Conservation (phyloP, 2,888 invertebrate species). For the Oxytorus armatus region DNA sequence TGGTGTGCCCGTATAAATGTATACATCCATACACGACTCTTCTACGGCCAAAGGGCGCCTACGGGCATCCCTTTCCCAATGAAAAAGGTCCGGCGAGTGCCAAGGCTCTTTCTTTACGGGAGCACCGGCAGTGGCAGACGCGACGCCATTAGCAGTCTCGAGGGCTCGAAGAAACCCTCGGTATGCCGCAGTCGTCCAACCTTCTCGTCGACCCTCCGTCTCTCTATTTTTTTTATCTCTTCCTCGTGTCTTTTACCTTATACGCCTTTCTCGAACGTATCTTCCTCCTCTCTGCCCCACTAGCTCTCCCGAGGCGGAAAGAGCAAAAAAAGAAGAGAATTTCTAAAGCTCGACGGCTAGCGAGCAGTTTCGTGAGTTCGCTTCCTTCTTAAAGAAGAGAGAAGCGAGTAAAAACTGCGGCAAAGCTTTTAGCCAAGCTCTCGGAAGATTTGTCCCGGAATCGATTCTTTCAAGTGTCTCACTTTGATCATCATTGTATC, state of each 20-base stretch:
- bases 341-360: constrained; percentile 13
- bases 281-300: background rate
- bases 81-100: constrained; percentile 61
- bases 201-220: constrained; percentile 3
- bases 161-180: constrained; percentile 58
- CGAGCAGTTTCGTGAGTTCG: constrained; percentile 6
- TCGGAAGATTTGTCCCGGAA: constrained; percentile 9
- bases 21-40: background rate
- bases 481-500: no score
- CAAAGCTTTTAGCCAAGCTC: constrained; percentile 36
- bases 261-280: background rate
- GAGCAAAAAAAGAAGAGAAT: background rate
- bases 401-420: background rate
- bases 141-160: constrained; percentile 65
- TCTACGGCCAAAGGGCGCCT: constrained; percentile 44
- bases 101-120: constrained; percentile 46
- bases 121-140: constrained; percentile 44
- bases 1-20: background rate
- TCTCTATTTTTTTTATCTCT: constrained; percentile 8
- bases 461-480: background rate
- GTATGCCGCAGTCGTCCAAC: constrained; percentile 33
- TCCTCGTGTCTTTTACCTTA: background rate
- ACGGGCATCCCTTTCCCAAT: constrained; percentile 39
- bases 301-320: background rate
- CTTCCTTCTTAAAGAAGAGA: background rate